Conservation (phyloP, 2,888 invertebrate species). For the Nomada goodeniana region DNA sequence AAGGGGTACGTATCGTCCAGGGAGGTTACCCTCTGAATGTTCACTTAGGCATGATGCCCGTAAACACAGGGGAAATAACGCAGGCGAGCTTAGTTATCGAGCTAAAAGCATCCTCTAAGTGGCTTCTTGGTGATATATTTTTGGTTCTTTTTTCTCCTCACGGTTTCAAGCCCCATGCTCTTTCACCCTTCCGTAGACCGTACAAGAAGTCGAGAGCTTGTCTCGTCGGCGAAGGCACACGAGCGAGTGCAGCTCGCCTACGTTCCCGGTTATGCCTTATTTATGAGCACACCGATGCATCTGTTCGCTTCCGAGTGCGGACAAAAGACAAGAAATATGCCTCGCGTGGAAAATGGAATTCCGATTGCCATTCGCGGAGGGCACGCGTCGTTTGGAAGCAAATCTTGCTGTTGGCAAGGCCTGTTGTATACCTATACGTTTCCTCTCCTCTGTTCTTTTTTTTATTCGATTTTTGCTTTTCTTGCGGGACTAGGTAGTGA, state of each 20-base stretch:
- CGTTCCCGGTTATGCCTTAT: slow-evolving; percentile 64
- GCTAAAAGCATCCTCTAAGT: slow-evolving; percentile 39
- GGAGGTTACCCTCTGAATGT: neutral
- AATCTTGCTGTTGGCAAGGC: neutral
- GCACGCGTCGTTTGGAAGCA: slow-evolving; percentile 24
- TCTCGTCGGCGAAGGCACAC: slow-evolving; percentile 26
- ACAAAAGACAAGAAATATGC: slow-evolving; percentile 49
- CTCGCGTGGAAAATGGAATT: slow-evolving; percentile 48
- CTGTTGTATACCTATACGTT: neutral
- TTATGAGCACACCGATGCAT: slow-evolving; percentile 56
- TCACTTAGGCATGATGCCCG: slow-evolving; percentile 4
- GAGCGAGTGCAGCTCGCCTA: slow-evolving; percentile 47
- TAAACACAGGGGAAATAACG: slow-evolving; percentile 25
- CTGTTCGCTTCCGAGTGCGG: slow-evolving; percentile 48
- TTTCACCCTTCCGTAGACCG: slow-evolving; percentile 18
- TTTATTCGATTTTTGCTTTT: neutral
- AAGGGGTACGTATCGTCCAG: neutral
- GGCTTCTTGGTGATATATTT: slow-evolving; percentile 2
- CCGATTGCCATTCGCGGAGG: slow-evolving; percentile 26
- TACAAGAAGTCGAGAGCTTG: slow-evolving; percentile 26
- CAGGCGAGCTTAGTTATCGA: slow-evolving; percentile 11
- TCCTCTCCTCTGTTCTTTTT: neutral
- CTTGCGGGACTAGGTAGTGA: no score
- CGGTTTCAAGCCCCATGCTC: neutral
- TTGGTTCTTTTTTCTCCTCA: neutral